Evolutionary conservation across 2,113 vertebrate species (phyloP), one percentile per base, ranked within the genome.

Genomic region (Austrofundulus limnaeus): DNA sequence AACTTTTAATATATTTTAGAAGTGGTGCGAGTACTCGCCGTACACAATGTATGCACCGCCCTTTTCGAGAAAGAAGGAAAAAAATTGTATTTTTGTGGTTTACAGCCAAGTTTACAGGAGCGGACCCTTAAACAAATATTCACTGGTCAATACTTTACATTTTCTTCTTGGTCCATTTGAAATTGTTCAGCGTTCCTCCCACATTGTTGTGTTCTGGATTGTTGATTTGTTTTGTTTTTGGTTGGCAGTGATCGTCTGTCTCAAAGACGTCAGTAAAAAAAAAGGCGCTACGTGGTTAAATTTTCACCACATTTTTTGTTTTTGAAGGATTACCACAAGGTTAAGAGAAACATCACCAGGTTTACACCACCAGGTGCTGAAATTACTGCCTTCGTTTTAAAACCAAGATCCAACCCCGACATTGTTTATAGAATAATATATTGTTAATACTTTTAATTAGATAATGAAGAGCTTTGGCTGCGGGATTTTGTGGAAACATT

Each of bases 1-100:
- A 90, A 97, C 94, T 95, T 94, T n/a, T 96, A 95, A 94, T 94
- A 95, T 95, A 95, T 93, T 94, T 94, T 94, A 95, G 92, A 89
- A 91, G 95, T n/a, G 93, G 93, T 95, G 94, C 92, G 93, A 94
- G 94, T 95, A 94, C 94, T 89, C 91, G 20, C 76, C 70, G 66
- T 74, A 92, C 89, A 94, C 94, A 94, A 94, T 94, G 94, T 97
- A 95, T 89, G 90, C n/a, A 87, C 92, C 95, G 93, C 94, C 93
- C 89, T 94, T 95, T 95, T 94, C 80, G 80, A 92, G 85, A 93
- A 95, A 97, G 93, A n/a, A n/a, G n/a, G n/a, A n/a, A n/a, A n/a
- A n/a, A n/a, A n/a, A n/a, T n/a, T n/a, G 90, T 96, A 93, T 97
- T 98, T 98, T 96, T 97, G 94, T 96, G 95, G 95, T 96, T 96